These are phyloP conservation scores for Ovis aries DNA, from an alignment of 2,113 vertebrate species.

Conservation along the genomic window ARS-UI_Ramb_v3.0 NC_056073.1:9439001-9439500, in stretches of 20 bases:
- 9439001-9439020: background rate
- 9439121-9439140: background rate
- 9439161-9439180: background rate
- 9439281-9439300: rapidly evolving
- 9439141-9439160: background rate
- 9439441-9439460: background rate
- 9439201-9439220: background rate
- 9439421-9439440: background rate
- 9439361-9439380: background rate
- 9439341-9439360: background rate
- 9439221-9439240: background rate
- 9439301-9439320: background rate
- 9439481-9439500: background rate
- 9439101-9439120: background rate
- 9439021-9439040: background rate
- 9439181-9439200: background rate
- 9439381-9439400: background rate
- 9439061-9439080: background rate
- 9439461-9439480: background rate
- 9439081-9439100: background rate
- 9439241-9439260: background rate
- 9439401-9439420: background rate
- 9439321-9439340: background rate
- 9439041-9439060: background rate
- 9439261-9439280: background rate